Evolutionary conservation across 2,113 vertebrate species (phyloP).

Genomic region (Chlamydotis undulata): DNA sequence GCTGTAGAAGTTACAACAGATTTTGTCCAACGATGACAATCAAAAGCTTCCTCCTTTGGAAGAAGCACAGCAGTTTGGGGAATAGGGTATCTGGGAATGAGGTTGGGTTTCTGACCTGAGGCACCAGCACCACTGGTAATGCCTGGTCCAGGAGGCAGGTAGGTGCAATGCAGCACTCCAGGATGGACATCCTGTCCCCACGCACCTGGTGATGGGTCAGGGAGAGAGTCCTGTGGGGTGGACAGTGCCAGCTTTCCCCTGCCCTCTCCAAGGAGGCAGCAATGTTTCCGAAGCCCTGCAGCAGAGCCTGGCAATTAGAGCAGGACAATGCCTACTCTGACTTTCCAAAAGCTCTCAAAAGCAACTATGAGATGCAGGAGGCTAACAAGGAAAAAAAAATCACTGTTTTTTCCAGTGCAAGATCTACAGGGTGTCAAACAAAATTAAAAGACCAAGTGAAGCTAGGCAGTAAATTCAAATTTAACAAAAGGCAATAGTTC

Average conservation of each 20-base stretch:
- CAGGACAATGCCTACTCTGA: fast-evolving
- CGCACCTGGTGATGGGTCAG: neutral
- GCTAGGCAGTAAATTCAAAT: neutral
- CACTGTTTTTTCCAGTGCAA: neutral
- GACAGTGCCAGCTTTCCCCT: neutral
- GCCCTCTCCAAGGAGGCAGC: neutral
- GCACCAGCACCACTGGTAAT: neutral
- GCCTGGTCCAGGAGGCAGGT: neutral
- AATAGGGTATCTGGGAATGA: neutral
- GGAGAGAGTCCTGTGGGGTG: neutral
- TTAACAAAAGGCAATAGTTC: neutral
- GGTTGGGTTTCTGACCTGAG: neutral
- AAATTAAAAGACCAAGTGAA: neutral
- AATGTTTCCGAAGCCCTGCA: fast-evolving
- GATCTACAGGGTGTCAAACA: neutral
- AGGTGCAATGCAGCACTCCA: neutral
- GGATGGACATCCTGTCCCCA: neutral
- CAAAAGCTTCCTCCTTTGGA: neutral
- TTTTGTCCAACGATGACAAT: neutral
- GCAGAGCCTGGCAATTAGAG: neutral
- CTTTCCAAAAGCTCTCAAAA: neutral
- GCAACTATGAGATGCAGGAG: neutral
- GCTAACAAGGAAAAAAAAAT: neutral
- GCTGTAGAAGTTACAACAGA: neutral
- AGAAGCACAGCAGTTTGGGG: neutral